Conservation (phyloP, 2,888 invertebrate genomes). For the Tigriopus californicus region DNA sequence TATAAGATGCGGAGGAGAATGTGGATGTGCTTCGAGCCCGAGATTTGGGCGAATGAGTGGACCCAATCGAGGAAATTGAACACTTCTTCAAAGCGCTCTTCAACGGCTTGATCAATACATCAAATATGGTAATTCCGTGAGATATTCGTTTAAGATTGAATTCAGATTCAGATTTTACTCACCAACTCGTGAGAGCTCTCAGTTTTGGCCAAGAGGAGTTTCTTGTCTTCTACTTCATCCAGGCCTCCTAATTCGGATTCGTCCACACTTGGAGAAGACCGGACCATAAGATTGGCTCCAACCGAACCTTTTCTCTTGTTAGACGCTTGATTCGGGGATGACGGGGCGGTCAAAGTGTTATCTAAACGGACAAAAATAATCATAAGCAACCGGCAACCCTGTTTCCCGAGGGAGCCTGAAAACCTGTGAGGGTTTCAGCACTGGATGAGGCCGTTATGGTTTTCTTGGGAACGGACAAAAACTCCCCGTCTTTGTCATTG, state of each 20-base stretch:
- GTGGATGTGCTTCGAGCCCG: background rate
- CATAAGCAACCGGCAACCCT: background rate
- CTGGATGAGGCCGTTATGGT: constrained; percentile 51
- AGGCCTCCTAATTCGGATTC: too few relatives aligned
- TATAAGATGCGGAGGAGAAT: background rate
- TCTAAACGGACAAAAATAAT: constrained; percentile 22
- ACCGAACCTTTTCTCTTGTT: background rate
- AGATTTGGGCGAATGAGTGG: background rate
- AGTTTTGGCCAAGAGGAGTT: too few relatives aligned
- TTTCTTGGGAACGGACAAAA: constrained; percentile 39
- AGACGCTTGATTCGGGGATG: constrained; percentile 47
- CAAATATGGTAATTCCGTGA: too few relatives aligned
- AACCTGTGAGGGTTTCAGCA: constrained; percentile 56
- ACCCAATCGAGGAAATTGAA: too few relatives aligned
- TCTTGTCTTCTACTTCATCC: too few relatives aligned
- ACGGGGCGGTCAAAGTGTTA: constrained; percentile 38
- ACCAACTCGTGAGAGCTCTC: too few relatives aligned
- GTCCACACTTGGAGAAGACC: too few relatives aligned
- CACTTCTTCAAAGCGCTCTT: background rate
- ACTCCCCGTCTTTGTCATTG: background rate
- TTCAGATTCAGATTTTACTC: too few relatives aligned
- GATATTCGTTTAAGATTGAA: too few relatives aligned
- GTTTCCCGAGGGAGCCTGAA: background rate
- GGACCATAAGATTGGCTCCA: too few relatives aligned
- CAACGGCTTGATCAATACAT: background rate